A percentile compares a stretch with the other conserved stretches of the same genome.
Conservation (phyloP, 2,888 invertebrate species). For the Mechanitis mazaeus region DNA sequence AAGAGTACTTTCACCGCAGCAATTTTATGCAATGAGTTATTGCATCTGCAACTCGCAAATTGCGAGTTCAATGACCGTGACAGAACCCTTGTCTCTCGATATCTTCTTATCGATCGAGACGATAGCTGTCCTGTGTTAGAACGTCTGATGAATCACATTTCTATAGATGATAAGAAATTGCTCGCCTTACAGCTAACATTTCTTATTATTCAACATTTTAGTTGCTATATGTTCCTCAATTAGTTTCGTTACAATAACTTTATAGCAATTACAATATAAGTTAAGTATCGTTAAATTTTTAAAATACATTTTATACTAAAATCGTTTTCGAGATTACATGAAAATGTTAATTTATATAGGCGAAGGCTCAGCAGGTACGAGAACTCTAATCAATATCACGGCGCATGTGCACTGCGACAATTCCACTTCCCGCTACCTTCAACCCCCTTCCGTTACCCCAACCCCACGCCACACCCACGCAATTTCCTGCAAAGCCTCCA, state of each 20-base stretch:
- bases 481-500: constrained; percentile 37
- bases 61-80: constrained; percentile 1
- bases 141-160: not conserved
- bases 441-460: not conserved
- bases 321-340: not conserved
- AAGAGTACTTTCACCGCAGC: not conserved
- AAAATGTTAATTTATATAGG: constrained; percentile 16
- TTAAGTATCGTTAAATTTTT: too few species aligned
- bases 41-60: not conserved
- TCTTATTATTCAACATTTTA: too few species aligned
- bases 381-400: constrained; percentile 31
- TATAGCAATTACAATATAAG: too few species aligned
- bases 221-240: too few species aligned
- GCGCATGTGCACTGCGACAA: constrained; percentile 29
- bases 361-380: constrained; percentile 14
- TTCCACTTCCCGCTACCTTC: constrained; percentile 10
- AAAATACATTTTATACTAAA: too few species aligned
- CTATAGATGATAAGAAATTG: not conserved
- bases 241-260: too few species aligned
- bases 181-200: too few species aligned
- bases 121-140: not conserved
- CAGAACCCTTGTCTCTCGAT: not conserved
- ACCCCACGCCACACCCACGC: constrained; percentile 1
- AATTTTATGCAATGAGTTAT: not conserved
- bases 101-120: not conserved